phyloP scores from a whole-genome alignment of 2,113 vertebrate species.

The Sceloporus tristichus region DNA sequence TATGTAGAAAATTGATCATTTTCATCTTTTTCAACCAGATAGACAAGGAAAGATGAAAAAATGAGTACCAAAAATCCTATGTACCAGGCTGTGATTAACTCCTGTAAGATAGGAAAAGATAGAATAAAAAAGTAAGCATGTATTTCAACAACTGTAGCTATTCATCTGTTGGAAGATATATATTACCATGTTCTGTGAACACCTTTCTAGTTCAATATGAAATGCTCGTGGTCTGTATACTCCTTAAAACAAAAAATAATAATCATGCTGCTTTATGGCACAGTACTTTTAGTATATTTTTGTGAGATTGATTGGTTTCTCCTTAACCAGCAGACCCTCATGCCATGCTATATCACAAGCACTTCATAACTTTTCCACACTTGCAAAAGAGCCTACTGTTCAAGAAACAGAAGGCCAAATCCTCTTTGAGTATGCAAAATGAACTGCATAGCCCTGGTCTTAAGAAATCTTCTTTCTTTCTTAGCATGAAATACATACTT shows the following conservation, averaged over 20 bases:
- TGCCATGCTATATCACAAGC: neutral
- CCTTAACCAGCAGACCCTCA: neutral
- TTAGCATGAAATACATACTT: neutral
- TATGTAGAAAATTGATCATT: constrained; percentile 97
- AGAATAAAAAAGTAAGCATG: constrained; percentile 34
- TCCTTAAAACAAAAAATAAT: neutral
- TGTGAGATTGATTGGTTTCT: neutral
- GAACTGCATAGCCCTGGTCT: neutral
- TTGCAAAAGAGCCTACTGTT: neutral
- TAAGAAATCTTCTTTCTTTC: neutral
- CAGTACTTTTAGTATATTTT: neutral
- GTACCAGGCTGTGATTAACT: constrained; percentile 98
- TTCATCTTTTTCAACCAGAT: constrained; percentile 96
- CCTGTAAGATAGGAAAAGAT: constrained; percentile 80
- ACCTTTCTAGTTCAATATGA: constrained; percentile 24
- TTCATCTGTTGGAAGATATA: constrained; percentile 13
- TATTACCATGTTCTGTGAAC: neutral
- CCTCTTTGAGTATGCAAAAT: neutral
- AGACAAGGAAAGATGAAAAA: constrained; percentile 98
- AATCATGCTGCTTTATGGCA: neutral
- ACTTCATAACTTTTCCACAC: neutral
- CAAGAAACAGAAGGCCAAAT: neutral
- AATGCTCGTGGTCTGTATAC: neutral
- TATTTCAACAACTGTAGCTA: constrained; percentile 20
- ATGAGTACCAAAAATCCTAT: constrained; percentile 99